These are phyloP conservation scores for Benthosema pterotum DNA, from an alignment of 2,797 vertebrate genomes.

Conservation along the genomic window DNA sequence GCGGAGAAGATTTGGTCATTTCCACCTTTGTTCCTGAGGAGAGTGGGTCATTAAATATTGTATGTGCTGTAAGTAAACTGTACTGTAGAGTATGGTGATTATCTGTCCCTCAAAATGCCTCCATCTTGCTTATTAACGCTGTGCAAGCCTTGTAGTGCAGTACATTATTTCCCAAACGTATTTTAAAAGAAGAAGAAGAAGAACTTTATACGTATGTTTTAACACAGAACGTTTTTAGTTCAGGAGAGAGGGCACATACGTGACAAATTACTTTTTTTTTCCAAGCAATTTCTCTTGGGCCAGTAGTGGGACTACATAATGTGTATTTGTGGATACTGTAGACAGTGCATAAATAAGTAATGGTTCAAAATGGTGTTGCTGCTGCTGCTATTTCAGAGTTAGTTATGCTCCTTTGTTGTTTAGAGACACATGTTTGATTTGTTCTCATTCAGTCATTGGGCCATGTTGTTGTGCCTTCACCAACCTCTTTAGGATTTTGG, in stretches of 20 bases:
- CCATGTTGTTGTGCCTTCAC: constrained; percentile 44
- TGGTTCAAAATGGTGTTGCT: constrained; percentile 63
- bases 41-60: constrained; percentile 74
- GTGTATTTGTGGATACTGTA: constrained; percentile 11
- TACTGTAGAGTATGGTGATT: constrained; percentile 53
- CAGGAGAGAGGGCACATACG: background rate
- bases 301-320: constrained; percentile 36
- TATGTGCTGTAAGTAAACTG: constrained; percentile 58
- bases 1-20: constrained; percentile 80
- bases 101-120: constrained; percentile 21
- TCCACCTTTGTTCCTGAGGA: constrained; percentile 86
- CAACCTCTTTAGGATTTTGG: constrained; percentile 74
- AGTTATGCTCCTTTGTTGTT: constrained; percentile 53
- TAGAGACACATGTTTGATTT: constrained; percentile 50
- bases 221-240: constrained; percentile 15
- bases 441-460: constrained; percentile 46
- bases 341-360: constrained; percentile 36
- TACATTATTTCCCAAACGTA: constrained; percentile 40
- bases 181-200: constrained; percentile 36
- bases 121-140: constrained; percentile 22
- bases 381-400: constrained; percentile 49
- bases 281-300: constrained; percentile 30
- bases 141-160: constrained; percentile 40
- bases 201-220: constrained; percentile 36
- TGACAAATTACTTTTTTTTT: constrained; percentile 38